These are phyloP conservation scores for Mormoops blainvillei DNA, from an alignment of 2,113 vertebrate genomes.

Conservation along the genomic window DNA sequence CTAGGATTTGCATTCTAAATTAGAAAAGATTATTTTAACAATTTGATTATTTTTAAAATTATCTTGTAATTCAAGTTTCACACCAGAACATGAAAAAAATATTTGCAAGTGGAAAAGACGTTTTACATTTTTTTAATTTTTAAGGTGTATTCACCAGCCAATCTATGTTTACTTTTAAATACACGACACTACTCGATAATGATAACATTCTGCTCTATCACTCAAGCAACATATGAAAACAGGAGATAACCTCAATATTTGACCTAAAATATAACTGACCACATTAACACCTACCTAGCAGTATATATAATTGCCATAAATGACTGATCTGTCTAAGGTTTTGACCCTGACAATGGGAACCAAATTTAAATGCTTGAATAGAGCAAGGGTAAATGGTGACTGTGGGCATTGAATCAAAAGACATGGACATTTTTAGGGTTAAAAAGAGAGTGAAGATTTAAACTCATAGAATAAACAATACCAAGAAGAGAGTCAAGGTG, in stretches of 20 bases:
- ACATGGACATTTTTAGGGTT: not conserved
- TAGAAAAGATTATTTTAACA: slow-evolving; percentile 35
- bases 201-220: slow-evolving; percentile 1
- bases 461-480: not conserved
- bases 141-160: not conserved
- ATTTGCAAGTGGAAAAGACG: slow-evolving; percentile 56
- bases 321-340: not conserved
- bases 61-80: slow-evolving; percentile 69
- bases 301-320: not conserved
- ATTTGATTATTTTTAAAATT: slow-evolving; percentile 9
- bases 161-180: slow-evolving; percentile 8
- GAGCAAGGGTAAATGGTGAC: not conserved
- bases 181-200: not conserved
- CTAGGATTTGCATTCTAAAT: not conserved
- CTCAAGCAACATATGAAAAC: not conserved
- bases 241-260: not conserved
- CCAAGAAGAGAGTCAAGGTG: not conserved
- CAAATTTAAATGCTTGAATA: not conserved
- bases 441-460: not conserved
- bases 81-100: slow-evolving; percentile 57
- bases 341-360: not conserved
- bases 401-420: not conserved
- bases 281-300: not conserved
- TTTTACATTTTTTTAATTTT: slow-evolving; percentile 71
- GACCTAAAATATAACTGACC: not conserved